Evolutionary conservation across 2,888 invertebrate species (phyloP), one percentile per base, ranked within the genome.

Genomic region (Tethea ocularis): DNA sequence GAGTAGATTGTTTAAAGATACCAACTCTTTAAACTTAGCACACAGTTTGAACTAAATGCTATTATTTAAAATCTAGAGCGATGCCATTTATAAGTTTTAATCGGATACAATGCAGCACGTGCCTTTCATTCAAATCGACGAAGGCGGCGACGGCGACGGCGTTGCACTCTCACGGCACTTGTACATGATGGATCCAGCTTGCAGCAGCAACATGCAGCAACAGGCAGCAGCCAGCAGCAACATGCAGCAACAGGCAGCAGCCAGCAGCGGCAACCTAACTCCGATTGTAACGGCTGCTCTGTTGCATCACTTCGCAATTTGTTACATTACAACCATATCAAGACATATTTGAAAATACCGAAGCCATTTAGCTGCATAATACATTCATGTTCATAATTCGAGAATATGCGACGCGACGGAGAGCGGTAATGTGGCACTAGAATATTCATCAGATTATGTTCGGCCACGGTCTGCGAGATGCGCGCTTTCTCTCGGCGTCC

Each of bases 401-500:
- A 38, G 13, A 15, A 6, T 38, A 6, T 13, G n/a, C 52, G 52
- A 52, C 52, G 52, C 26, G 15, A 11, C n/a, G 52, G 46, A 46
- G 46, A 46, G 20, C 46, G 46, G 46, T 46, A 46, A 46, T 46
- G 46, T 46, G 46, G n/a, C 46, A 46, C 46, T 46, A 46, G 46
- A 46, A 46, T 46, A 46, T 46, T 46, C 46, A 46, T 46, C 46
- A 46, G 46, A 46, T 46, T 46, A 46, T 46, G 46, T 46, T 46
- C 46, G 46, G 46, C 46, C 46, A n/a, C 46, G 17, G 46, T 20
- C n/a, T 20, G 46, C 46, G 46, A 52, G 17, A 29, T 29, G 52
- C 29, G 52, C 23, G 52, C 52, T 52, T 26, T 53, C 33, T 54
- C 33, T 54, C 20, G 33, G 54, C 54, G 54, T 33, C 33, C 54